A percentile compares a stretch with the other conserved stretches of the same genome.
phyloP scores from a whole-genome alignment of 2,888 invertebrate genomes.

The Leptopterna dolabrata region DNA sequence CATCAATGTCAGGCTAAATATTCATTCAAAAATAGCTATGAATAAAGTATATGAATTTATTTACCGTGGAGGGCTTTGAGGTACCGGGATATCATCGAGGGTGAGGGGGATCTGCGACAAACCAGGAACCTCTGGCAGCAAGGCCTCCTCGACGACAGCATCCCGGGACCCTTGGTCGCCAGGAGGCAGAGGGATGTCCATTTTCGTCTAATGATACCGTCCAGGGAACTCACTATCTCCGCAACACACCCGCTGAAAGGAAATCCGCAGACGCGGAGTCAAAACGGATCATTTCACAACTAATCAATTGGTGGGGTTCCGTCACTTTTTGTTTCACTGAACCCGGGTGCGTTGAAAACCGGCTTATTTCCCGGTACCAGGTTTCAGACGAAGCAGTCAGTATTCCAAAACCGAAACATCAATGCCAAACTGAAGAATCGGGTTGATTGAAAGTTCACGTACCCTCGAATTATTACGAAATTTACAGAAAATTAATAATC shows the following conservation, averaged over 20 bases:
- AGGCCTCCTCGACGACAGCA: constrained; percentile 47
- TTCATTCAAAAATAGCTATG: too few relatives aligned
- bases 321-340: not conserved
- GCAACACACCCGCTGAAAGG: not conserved
- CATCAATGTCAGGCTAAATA: too few relatives aligned
- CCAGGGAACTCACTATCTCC: not conserved
- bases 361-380: not conserved
- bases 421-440: not conserved
- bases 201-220: not conserved
- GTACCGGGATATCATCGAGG: constrained; percentile 33
- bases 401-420: not conserved
- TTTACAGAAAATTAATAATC: not conserved
- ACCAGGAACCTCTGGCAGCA: not conserved
- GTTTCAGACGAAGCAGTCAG: not conserved
- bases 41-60: too few relatives aligned
- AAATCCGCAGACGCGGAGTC: not conserved
- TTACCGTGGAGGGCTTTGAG: not conserved
- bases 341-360: not conserved
- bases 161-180: not conserved
- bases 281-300: not conserved
- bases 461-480: not conserved
- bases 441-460: not conserved
- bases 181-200: constrained; percentile 58
- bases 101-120: not conserved
- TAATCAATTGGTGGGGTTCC: not conserved